Base-by-base conservation (phyloP, 2,888 invertebrate genomes). In the Iselma pallidipennis region DNA sequence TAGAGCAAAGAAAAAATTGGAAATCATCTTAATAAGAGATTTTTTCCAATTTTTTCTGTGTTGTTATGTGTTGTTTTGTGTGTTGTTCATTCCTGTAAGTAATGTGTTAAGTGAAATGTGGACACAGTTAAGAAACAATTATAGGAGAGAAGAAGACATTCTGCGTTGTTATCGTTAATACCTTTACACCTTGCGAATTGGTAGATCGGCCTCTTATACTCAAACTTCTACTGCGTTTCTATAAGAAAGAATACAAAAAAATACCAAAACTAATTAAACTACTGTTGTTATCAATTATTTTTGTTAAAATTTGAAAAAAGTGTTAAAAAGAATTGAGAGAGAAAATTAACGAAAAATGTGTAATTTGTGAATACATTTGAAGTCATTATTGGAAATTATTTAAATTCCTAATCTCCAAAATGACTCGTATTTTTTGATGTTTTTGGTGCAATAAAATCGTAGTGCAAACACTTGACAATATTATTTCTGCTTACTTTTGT, bases 201-300 rank as follows among this genome's bases (percentile, higher is more conserved):
- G 82, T 78, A 76, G 83, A 74, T 81, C 83, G 85, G 82, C 81
- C 83, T 81, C 84, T 82, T 78, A 85, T 82, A 81, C 85, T 85
- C 83, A 85, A 81, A 79, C 82, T 83, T 81, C 84, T 81, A 80
- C 82, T 82, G 76, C 83, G 84, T 80, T 85, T 85, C 85, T 85
- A 85, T 79, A 85, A 85, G 60, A 64, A 57, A 63, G 55, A 64
- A 64, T 61, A 45, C 23, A 45, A 12, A 45, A 45, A 12, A 45
- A 60, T 60, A 64, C 55, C 55, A 59, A 50, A 63, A 53, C 55
- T 56, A 62, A 62, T 62, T 61, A 62, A 62, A 50, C 49, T 42
- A 60, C 48, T 16, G 31, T 50, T 37, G 37, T 25, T 26, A 52
- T 16, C n/a, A 51, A 29, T 26, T 37, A 19, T 45, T 23, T 1